Percentiles rank a stretch among this genome's conserved stretches.
Evolutionary conservation across 2,797 vertebrate genomes (phyloP).

Genomic region (Helostoma temminkii): DNA sequence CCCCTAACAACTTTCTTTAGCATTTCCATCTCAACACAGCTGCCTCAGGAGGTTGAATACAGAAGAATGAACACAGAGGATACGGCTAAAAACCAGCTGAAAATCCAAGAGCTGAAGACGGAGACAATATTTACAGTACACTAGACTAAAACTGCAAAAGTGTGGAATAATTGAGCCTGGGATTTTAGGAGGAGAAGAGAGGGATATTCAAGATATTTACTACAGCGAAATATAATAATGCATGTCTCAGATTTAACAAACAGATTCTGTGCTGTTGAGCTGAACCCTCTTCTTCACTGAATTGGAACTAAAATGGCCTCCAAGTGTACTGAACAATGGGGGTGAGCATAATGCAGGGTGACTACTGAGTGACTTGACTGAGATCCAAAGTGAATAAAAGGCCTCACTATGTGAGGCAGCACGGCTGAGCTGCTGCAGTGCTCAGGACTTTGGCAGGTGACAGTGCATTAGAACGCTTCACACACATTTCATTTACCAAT

Average conservation of each 20-base stretch:
- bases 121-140: conserved; percentile 10
- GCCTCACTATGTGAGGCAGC: conserved; percentile 81
- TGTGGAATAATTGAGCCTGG: conserved; percentile 1
- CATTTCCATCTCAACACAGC: conserved; percentile 30
- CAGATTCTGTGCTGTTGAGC: conserved; percentile 67
- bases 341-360: conserved; percentile 85
- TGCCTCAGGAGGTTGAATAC: conserved; percentile 23
- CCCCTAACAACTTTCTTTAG: conserved; percentile 39
- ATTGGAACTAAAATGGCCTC: conserved; percentile 86
- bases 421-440: conserved; percentile 79
- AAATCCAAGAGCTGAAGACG: conserved; percentile 9
- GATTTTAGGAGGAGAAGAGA: conserved; percentile 10
- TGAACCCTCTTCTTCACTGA: conserved; percentile 75
- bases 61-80: conserved; percentile 22
- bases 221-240: conserved; percentile 64
- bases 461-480: conserved; percentile 76
- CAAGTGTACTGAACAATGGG: conserved; percentile 84
- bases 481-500: conserved; percentile 79
- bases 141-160: conserved; percentile 2
- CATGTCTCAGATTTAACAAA: conserved; percentile 64
- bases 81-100: background rate
- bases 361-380: conserved; percentile 87
- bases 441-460: conserved; percentile 80
- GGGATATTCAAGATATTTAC: conserved; percentile 34
- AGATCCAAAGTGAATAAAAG: conserved; percentile 86